A percentile compares a stretch with the other conserved stretches of the same genome.
phyloP scores from a whole-genome alignment of 2,888 invertebrate genomes.

The Ennomos erosarius region DNA sequence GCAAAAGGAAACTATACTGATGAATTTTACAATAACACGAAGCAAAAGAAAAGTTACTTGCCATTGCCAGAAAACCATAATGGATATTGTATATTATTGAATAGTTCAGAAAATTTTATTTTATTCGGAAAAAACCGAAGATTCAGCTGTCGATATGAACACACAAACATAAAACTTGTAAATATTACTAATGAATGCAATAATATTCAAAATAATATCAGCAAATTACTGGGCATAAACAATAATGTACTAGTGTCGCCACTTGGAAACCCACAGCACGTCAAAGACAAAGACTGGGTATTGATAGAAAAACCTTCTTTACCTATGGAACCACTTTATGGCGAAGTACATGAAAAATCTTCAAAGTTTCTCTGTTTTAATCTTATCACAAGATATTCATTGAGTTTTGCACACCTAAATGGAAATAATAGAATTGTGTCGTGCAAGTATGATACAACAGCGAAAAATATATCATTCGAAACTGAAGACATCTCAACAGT shows the following conservation, averaged over 20 bases:
- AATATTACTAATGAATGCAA: conserved; percentile 60
- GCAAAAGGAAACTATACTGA: conserved; percentile 61
- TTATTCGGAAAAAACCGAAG: conserved; percentile 80
- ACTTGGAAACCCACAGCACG: conserved; percentile 63
- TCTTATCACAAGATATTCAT: conserved; percentile 61
- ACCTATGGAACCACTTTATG: conserved; percentile 51
- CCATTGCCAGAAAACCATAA: conserved; percentile 65
- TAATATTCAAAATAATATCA: conserved; percentile 60
- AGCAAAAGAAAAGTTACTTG: conserved; percentile 43
- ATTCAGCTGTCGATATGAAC: conserved; percentile 69
- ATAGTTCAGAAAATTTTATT: conserved; percentile 60
- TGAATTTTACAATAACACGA: conserved; percentile 59
- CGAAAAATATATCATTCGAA: conserved; percentile 58
- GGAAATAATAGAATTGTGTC: conserved; percentile 63
- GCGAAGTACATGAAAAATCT: conserved; percentile 52
- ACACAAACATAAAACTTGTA: conserved; percentile 37
- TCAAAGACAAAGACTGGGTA: conserved; percentile 66
- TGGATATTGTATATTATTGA: conserved; percentile 71
- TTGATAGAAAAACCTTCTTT: conserved; percentile 44
- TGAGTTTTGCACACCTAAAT: conserved; percentile 60
- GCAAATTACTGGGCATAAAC: conserved; percentile 48
- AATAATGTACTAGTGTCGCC: conserved; percentile 60
- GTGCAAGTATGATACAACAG: conserved; percentile 46
- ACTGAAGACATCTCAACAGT: conserved; percentile 58
- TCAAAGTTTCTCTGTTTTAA: conserved; percentile 65